These are phyloP conservation scores for Drosophila silvestris DNA, from an alignment of 2,888 invertebrate genomes.

Conservation along the genomic window DNA sequence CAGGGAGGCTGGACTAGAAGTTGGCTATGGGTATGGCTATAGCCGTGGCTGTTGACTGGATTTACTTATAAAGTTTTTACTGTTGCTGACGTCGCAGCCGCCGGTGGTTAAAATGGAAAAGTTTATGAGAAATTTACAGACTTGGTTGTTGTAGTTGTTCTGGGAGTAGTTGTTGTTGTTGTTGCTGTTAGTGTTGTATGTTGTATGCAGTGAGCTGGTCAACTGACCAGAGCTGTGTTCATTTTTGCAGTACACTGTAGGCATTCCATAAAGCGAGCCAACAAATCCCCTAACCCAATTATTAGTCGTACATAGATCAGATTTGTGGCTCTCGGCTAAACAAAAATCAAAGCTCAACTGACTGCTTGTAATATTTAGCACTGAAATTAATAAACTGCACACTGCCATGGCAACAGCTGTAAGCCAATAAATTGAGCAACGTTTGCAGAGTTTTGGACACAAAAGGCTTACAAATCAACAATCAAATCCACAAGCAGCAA, in stretches of 20 bases:
- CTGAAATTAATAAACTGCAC: conserved; percentile 44
- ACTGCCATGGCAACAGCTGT: conserved; percentile 37
- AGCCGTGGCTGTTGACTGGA: conserved; percentile 7
- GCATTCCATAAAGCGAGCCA: conserved; percentile 19
- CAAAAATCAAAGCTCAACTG: conserved; percentile 16
- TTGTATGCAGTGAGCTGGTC: conserved; percentile 28
- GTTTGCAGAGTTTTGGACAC: conserved; percentile 19
- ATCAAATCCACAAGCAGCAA: conserved; percentile 46
- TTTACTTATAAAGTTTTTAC: conserved; percentile 61
- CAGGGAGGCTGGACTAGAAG: conserved; percentile 14
- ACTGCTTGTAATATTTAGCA: conserved; percentile 14
- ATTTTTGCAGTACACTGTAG: conserved; percentile 41
- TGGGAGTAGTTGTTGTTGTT: neutral
- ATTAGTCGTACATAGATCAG: conserved; percentile 20
- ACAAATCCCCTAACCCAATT: conserved; percentile 35
- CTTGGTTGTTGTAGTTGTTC: conserved; percentile 22
- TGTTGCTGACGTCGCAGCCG: conserved; percentile 37
- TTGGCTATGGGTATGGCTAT: conserved; percentile 11
- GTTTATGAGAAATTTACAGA: conserved; percentile 56
- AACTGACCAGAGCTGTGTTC: conserved; percentile 52
- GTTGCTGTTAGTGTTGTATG: neutral
- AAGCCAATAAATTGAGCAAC: neutral
- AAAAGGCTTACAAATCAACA: conserved; percentile 48
- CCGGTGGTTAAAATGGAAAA: conserved; percentile 62
- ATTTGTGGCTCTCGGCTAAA: conserved; percentile 20